Conservation (phyloP, 2,113 vertebrate genomes). For the Rhegmatorhina hoffmannsi region DNA sequence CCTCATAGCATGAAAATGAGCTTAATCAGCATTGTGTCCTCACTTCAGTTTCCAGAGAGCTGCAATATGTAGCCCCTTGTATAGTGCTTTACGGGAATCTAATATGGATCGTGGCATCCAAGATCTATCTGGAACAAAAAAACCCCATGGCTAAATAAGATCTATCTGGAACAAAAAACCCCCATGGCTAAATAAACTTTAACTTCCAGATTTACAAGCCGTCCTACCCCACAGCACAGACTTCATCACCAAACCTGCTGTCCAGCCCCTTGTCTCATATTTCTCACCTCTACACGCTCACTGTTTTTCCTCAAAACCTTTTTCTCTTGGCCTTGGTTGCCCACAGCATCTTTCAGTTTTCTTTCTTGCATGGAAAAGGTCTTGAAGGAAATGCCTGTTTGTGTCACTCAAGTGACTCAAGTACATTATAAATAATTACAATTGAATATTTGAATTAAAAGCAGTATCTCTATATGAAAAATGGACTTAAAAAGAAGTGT, state of each 20-base stretch:
- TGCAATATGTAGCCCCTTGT: not conserved
- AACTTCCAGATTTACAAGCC: not conserved
- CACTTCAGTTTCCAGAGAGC: not conserved
- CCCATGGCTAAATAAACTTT: not conserved
- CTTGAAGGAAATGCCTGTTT: not conserved
- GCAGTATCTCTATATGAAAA: not conserved
- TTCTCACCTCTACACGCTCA: not conserved
- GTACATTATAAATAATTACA: not conserved
- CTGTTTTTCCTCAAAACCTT: not conserved
- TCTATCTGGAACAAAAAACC: not conserved
- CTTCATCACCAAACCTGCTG: not conserved
- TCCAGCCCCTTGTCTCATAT: not conserved
- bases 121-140: not conserved
- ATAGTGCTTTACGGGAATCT: not conserved
- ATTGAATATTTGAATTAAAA: not conserved
- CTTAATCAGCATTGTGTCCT: constrained; percentile 18
- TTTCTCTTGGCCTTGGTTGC: not conserved
- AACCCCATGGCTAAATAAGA: not conserved
- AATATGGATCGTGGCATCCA: not conserved
- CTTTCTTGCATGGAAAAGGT: not conserved
- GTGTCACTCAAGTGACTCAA: not conserved
- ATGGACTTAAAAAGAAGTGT: not conserved
- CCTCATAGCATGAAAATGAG: constrained; percentile 26
- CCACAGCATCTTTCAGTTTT: not conserved
- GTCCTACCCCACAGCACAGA: not conserved